These are phyloP conservation scores for Gallinago undulata DNA, from an alignment of 2,113 vertebrate species.

Conservation along the genomic window DNA sequence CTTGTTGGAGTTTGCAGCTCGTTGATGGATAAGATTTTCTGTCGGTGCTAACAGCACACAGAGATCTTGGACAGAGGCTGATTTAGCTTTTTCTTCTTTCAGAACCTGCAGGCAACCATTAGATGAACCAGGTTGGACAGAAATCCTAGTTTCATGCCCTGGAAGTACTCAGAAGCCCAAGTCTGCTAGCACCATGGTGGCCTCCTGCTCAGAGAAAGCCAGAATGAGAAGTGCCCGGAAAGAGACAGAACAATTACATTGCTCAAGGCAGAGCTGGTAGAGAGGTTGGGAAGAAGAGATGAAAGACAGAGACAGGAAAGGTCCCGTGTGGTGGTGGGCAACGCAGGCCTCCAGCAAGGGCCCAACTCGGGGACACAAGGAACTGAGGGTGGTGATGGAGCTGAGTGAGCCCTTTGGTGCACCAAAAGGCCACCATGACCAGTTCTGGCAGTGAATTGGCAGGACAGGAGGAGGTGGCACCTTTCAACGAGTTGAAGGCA, in stretches of 20 bases:
- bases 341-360: not conserved
- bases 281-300: not conserved
- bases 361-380: not conserved
- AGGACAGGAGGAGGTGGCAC: not conserved
- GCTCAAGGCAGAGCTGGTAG: not conserved
- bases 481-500: not conserved
- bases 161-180: not conserved
- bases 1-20: not conserved
- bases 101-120: not conserved
- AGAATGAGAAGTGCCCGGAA: not conserved
- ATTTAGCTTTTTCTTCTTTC: not conserved
- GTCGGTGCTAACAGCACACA: not conserved
- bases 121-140: not conserved
- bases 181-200: rapidly evolving
- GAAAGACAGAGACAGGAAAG: not conserved
- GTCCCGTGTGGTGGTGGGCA: not conserved
- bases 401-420: not conserved
- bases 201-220: not conserved
- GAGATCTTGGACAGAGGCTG: not conserved
- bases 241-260: not conserved
- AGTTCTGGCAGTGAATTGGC: not conserved
- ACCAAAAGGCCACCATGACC: not conserved
- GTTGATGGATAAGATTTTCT: not conserved
- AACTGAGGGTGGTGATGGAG: not conserved
- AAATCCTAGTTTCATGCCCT: not conserved